Evolutionary conservation across 2,888 invertebrate species (phyloP).

Genomic region (Strigamia transsilvanica): DNA sequence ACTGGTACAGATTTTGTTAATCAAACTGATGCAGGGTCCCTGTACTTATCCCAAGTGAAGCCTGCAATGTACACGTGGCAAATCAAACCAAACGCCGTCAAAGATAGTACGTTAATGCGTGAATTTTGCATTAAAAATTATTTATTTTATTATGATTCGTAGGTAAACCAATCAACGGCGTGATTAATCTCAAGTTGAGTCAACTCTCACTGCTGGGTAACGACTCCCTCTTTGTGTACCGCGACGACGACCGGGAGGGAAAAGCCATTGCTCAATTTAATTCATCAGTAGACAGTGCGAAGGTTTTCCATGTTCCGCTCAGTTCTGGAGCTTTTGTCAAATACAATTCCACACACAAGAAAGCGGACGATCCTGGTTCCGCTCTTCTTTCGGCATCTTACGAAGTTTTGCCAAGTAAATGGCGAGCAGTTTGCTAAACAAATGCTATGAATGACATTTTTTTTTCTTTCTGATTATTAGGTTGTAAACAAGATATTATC

Average conservation of each 20-base stretch:
- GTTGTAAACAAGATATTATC: neutral
- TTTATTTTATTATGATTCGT: neutral
- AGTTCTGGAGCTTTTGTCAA: neutral
- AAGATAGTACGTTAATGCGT: neutral
- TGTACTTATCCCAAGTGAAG: neutral
- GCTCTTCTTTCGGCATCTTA: neutral
- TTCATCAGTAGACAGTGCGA: neutral
- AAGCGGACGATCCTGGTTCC: neutral
- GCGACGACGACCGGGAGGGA: neutral
- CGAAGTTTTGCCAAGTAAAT: constrained; percentile 4
- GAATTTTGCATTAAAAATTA: neutral
- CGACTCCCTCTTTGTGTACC: neutral
- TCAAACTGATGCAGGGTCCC: neutral
- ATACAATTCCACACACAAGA: neutral
- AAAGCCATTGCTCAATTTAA: neutral
- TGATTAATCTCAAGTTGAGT: neutral
- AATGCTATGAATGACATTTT: neutral
- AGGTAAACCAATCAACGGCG: neutral
- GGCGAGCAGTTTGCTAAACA: neutral
- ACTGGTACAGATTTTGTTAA: constrained; percentile 2
- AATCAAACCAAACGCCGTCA: neutral
- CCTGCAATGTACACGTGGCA: neutral
- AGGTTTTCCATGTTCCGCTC: neutral
- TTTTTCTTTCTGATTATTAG: neutral
- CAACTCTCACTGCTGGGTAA: neutral